Percentiles rank a stretch among this genome's conserved stretches.
phyloP scores from a whole-genome alignment of 2,797 vertebrate genomes.

The Hemibagrus guttatus region DNA sequence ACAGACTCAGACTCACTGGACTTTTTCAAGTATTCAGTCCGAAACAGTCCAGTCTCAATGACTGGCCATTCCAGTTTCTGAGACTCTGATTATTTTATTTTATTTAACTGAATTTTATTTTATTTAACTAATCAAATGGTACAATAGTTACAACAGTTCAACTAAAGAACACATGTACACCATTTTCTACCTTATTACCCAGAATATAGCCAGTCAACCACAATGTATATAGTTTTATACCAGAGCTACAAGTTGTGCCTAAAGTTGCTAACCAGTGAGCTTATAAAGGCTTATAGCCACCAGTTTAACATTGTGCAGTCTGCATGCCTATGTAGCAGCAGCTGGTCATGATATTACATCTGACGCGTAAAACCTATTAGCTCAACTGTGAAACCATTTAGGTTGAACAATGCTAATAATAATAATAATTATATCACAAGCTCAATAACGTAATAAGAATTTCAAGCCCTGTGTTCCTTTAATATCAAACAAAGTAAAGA shows the following conservation, averaged over 20 bases:
- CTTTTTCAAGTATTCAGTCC: no score
- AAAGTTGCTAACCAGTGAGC: background rate
- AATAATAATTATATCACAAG: background rate
- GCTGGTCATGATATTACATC: background rate
- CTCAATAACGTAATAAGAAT: background rate
- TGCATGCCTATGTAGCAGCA: background rate
- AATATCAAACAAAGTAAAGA: no score
- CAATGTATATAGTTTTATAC: background rate
- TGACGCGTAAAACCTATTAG: background rate
- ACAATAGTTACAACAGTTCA: background rate
- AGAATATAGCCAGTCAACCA: background rate
- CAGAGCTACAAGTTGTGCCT: background rate
- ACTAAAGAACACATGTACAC: background rate
- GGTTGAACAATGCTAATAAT: background rate
- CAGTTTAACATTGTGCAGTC: background rate
- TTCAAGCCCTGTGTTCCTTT: background rate
- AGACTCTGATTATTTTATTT: no score
- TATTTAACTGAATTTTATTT: background rate
- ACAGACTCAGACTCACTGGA: no score
- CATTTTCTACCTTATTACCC: background rate
- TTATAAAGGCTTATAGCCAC: background rate
- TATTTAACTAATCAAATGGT: background rate
- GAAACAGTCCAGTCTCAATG: no score
- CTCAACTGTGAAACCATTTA: background rate
- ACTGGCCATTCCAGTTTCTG: no score